phyloP scores from a whole-genome alignment of 2,888 invertebrate genomes.

The Meteorus cinctellus region DNA sequence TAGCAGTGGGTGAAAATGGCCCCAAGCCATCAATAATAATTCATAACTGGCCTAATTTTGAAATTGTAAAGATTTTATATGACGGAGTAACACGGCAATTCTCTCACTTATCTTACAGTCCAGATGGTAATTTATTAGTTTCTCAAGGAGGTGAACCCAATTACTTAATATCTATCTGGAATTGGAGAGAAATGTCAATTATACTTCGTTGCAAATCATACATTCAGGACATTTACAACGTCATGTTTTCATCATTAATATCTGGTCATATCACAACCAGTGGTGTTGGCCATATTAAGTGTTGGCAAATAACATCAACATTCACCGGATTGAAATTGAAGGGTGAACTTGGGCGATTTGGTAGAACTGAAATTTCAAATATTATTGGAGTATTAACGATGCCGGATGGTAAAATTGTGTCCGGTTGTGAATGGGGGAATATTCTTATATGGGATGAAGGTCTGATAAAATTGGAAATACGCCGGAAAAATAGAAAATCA shows the following conservation, averaged over 20 bases:
- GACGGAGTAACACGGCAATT: conserved; percentile 85
- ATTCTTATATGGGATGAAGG: conserved; percentile 93
- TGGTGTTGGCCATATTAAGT: conserved; percentile 86
- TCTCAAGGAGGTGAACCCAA: conserved; percentile 92
- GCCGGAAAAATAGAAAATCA: conserved; percentile 80
- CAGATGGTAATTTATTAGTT: conserved; percentile 85
- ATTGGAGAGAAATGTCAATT: conserved; percentile 86
- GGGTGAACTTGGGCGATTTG: conserved; percentile 91
- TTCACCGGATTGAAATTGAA: conserved; percentile 94
- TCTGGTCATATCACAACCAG: conserved; percentile 86
- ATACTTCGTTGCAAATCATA: conserved; percentile 88
- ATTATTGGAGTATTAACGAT: conserved; percentile 88
- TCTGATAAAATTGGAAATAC: conserved; percentile 88
- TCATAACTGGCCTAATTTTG: conserved; percentile 88
- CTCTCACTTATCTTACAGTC: conserved; percentile 85
- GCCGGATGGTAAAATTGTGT: conserved; percentile 91
- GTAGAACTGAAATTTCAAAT: conserved; percentile 93
- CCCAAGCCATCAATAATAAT: conserved; percentile 83
- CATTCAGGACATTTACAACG: conserved; percentile 85
- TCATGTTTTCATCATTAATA: conserved; percentile 87
- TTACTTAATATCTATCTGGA: conserved; percentile 91
- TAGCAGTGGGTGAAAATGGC: conserved; percentile 91
- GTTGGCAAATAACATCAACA: conserved; percentile 94
- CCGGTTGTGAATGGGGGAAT: conserved; percentile 94
- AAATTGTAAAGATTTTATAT: conserved; percentile 82